Conservation (phyloP, 1,140 invertebrate genomes). For the Oncopodura yosiiana region DNA sequence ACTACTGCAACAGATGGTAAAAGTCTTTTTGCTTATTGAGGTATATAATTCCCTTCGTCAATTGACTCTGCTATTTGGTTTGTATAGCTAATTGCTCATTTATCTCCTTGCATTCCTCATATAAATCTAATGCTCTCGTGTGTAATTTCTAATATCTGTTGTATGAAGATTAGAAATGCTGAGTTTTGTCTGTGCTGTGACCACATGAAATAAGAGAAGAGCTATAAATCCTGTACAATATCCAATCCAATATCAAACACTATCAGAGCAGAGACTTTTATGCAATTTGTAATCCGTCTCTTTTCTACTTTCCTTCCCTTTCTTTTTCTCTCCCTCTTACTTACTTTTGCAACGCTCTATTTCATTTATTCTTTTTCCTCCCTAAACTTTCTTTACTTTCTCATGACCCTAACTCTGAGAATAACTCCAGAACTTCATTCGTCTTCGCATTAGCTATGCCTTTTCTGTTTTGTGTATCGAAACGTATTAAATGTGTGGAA, state of each 20-base stretch:
- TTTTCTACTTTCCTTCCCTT: neutral
- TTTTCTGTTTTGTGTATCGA: too few species aligned
- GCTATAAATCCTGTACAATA: conserved; percentile 6
- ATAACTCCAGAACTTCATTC: neutral
- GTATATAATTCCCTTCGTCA: too few species aligned
- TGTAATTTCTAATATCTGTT: neutral
- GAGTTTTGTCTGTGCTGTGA: too few species aligned
- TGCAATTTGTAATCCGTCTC: conserved; percentile 19
- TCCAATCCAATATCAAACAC: conserved; percentile 7
- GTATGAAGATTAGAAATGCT: neutral
- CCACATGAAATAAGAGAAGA: neutral
- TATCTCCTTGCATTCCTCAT: too few species aligned
- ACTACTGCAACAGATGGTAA: too few species aligned
- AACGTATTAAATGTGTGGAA: neutral
- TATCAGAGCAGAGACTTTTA: conserved; percentile 16
- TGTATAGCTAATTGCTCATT: too few species aligned
- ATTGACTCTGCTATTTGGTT: too few species aligned
- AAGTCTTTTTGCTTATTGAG: too few species aligned
- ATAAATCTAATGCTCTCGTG: neutral
- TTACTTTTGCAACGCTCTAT: neutral
- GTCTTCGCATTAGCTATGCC: neutral
- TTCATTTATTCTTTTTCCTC: conserved; percentile 9
- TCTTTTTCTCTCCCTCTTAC: neutral
- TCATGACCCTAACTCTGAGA: neutral
- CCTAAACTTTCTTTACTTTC: neutral